Base-by-base conservation (phyloP, 2,888 invertebrate genomes). In the Deilephila elpenor region DNA sequence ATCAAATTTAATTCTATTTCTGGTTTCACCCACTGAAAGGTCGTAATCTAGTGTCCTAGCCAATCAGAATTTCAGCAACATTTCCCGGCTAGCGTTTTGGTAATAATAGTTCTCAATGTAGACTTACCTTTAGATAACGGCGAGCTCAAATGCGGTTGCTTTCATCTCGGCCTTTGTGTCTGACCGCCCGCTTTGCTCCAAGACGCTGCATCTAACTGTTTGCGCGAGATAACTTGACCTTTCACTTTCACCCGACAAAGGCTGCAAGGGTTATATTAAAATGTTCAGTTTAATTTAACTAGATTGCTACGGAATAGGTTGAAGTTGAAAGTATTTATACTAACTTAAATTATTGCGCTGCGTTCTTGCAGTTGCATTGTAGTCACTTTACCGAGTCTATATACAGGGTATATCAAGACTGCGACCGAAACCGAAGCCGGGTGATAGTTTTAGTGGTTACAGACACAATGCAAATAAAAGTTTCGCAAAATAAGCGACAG, bases 131-230 rank as follows among this genome's bases (percentile, higher is more conserved):
- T 75, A 74, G 75, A 79, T 77, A 78, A 78, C 73, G 77, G 75
- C 73, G 77, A 59, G 75, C 77, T 72, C 73, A 76, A 75, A 74
- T 74, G 75, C 73, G 76, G 75, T 74, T 70, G 60, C 73, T 74
- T 75, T 76, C 75, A 76, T 75, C 76, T 75, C 32, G 32, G n/a
- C 76, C 60, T 70, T 76, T 78, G 74, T 76, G 67, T 72, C 74
- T 75, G 75, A 74, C 75, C 76, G 53, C 62, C 56, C 32, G 64
- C 71, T 60, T 73, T 61, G 59, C 34, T 17, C 25, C 51, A 67
- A 67, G 67, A 67, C 25, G 20, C 8, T 51, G 67, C 51, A 67
- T 44, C 51, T 20, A 64, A 64, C 20, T 67, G 25, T 25, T 17
- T 29, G 67, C 44, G 25, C 67, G 44, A 67, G 67, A 67, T 67